Evolutionary conservation across 2,888 invertebrate genomes (phyloP).

Genomic region (Macaria liturata): DNA sequence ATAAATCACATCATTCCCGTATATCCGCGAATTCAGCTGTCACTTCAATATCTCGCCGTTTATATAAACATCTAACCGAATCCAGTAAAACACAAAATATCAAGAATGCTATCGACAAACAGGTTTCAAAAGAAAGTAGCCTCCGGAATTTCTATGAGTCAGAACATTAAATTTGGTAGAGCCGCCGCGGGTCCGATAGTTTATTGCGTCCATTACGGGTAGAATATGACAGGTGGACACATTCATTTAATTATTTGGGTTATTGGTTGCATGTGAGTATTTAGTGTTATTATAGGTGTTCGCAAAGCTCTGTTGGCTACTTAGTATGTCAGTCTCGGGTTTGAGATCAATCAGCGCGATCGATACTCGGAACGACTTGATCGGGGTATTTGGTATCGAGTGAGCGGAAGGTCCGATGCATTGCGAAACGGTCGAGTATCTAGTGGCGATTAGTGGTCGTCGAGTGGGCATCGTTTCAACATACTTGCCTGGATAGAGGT

Average conservation of each 20-base stretch:
- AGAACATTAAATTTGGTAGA: constrained; percentile 24
- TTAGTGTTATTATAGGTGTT: not conserved
- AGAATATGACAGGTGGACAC: constrained; percentile 28
- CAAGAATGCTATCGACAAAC: constrained; percentile 13
- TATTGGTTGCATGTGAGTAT: constrained; percentile 17
- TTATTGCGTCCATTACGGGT: constrained; percentile 13
- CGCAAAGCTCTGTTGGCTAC: not conserved
- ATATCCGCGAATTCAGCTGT: no score
- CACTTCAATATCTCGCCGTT: no score
- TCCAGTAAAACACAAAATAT: constrained; percentile 12
- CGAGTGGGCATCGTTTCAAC: constrained; percentile 76
- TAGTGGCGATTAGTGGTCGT: constrained; percentile 74
- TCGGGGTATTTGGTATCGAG: constrained; percentile 67
- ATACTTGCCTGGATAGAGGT: constrained; percentile 60
- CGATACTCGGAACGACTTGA: constrained; percentile 59
- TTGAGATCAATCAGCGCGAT: constrained; percentile 41
- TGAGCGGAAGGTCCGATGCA: constrained; percentile 71
- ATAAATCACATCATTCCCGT: constrained; percentile 20
- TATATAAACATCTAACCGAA: not conserved
- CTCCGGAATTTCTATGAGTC: constrained; percentile 29
- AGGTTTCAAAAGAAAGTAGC: constrained; percentile 27
- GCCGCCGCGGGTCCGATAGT: constrained; percentile 19
- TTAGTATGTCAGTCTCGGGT: constrained; percentile 8
- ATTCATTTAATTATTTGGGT: constrained; percentile 19
- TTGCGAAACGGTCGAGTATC: constrained; percentile 73